Percentiles rank a stretch among this genome's conserved stretches.
phyloP scores from a whole-genome alignment of 2,888 invertebrate genomes.

The Hirtodrosophila histrioides region DNA sequence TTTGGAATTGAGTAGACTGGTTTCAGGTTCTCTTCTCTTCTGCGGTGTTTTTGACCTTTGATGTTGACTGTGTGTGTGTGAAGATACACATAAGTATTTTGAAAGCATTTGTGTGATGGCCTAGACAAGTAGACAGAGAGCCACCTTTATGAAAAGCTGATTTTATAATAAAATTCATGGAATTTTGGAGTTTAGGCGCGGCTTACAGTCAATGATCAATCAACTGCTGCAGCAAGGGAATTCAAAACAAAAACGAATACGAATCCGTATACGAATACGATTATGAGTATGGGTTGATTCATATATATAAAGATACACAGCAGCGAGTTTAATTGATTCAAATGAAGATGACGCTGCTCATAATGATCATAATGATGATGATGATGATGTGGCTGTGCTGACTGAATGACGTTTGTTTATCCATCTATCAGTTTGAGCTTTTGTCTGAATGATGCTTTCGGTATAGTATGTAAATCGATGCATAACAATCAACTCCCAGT shows the following conservation, averaged over 20 bases:
- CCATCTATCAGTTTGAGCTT: constrained; percentile 42
- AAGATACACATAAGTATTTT: not conserved
- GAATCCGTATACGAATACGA: constrained; percentile 20
- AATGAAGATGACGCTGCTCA: constrained; percentile 59
- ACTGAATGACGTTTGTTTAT: constrained; percentile 62
- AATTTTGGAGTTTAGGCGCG: constrained; percentile 70
- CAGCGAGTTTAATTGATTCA: constrained; percentile 71
- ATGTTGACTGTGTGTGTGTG: constrained; percentile 37
- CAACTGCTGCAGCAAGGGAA: constrained; percentile 60
- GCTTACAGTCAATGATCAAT: constrained; percentile 69
- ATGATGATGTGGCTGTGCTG: constrained; percentile 19
- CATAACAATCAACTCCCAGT: constrained; percentile 57
- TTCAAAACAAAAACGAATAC: constrained; percentile 33
- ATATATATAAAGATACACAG: constrained; percentile 19
- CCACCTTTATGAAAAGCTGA: constrained; percentile 60
- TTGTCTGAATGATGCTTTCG: constrained; percentile 41
- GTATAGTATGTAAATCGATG: constrained; percentile 63
- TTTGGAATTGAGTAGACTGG: constrained; percentile 33
- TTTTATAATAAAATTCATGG: constrained; percentile 73
- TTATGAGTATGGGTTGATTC: constrained; percentile 52
- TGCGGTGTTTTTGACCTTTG: constrained; percentile 60
- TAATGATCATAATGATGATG: constrained; percentile 30
- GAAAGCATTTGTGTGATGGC: constrained; percentile 21
- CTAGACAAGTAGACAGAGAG: constrained; percentile 31
- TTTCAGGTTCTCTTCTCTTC: constrained; percentile 27